Evolutionary conservation across 2,113 vertebrate species (phyloP).

Genomic region (Casuarius casuarius): DNA sequence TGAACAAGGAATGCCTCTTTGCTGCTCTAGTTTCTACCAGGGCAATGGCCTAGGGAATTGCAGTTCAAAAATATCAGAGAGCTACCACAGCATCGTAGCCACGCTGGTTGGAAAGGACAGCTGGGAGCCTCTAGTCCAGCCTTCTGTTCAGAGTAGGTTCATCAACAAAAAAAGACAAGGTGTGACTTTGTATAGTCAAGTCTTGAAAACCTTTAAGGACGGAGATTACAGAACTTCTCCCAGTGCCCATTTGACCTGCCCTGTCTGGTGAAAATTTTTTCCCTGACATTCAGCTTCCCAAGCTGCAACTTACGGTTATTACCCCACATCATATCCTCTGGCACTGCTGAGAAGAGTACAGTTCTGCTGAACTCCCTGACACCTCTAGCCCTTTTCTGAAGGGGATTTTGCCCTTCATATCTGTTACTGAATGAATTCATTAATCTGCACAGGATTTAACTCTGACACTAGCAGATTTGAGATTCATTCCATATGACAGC

Average conservation of each 20-base stretch:
- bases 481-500: neutral
- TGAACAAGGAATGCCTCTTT: neutral
- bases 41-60: neutral
- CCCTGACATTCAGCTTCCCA: neutral
- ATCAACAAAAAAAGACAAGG: neutral
- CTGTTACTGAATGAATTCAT: neutral
- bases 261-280: neutral
- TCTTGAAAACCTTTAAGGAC: neutral
- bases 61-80: neutral
- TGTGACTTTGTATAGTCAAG: neutral
- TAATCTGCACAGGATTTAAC: neutral
- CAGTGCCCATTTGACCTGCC: neutral
- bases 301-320: neutral
- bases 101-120: neutral
- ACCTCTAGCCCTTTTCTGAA: neutral
- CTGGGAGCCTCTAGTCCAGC: neutral
- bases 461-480: neutral
- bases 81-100: neutral
- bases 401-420: neutral
- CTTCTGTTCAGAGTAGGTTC: neutral
- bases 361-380: neutral
- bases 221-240: neutral
- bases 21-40: neutral
- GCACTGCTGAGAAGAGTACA: neutral
- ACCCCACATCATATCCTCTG: neutral